phyloP scores from a whole-genome alignment of 2,113 vertebrate species.

The Chelonoidis abingdonii region DNA sequence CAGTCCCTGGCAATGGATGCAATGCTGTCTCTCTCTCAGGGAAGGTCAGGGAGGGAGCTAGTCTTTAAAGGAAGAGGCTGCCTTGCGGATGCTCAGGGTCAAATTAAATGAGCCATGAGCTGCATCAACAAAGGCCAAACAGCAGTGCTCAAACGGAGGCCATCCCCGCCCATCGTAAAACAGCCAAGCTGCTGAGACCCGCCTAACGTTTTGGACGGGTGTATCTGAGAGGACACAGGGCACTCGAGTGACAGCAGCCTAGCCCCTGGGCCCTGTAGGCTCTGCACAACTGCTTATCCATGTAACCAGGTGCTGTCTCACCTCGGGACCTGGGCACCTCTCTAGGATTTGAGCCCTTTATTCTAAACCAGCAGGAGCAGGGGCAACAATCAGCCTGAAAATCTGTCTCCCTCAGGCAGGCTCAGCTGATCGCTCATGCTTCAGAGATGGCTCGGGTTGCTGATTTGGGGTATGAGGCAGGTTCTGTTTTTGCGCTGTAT shows the following conservation, averaged over 20 bases:
- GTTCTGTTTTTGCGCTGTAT: not conserved
- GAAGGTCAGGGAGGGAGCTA: not conserved
- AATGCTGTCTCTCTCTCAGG: constrained; percentile 28
- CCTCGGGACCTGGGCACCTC: no score
- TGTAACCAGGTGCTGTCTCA: not conserved
- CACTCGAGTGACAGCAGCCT: no score
- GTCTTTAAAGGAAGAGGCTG: not conserved
- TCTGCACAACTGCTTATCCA: not conserved
- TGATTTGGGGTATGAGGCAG: not conserved
- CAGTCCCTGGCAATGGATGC: not conserved
- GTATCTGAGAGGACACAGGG: rapidly evolving
- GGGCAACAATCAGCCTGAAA: not conserved
- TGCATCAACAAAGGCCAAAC: not conserved
- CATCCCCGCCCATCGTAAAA: not conserved
- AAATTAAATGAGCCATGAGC: not conserved
- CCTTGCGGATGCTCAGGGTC: not conserved
- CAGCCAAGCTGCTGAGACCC: constrained; percentile 36
- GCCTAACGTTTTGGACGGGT: not conserved
- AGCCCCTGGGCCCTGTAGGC: no score
- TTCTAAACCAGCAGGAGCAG: not conserved
- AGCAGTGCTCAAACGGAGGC: not conserved
- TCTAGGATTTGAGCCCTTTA: not conserved
- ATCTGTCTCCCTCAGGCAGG: not conserved
- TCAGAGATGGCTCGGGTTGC: not conserved
- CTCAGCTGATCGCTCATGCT: not conserved